Evolutionary conservation across 2,113 vertebrate species (phyloP), one percentile per base, ranked within the genome.

Genomic region (Pterocles orientalis): DNA sequence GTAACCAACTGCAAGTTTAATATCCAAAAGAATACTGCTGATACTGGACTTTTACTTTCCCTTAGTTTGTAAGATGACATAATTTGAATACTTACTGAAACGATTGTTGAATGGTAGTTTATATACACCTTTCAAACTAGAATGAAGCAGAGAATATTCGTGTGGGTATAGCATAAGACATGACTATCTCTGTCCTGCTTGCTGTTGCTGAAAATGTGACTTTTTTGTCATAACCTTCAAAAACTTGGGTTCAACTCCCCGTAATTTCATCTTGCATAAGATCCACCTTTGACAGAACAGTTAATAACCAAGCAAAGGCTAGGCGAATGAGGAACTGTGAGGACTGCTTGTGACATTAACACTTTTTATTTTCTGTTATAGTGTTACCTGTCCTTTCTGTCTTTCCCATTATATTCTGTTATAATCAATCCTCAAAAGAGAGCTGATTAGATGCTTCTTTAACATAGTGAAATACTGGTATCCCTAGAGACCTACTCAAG

Each of bases 1-100:
- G 88, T 57, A 96, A 95, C 86, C 88, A 98, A 93, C 91, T 96
- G 41, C 78, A 97, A 95, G 65, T 88, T 95, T 92, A 93, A 86
- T 77, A 95, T 94, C 88, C 90, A 93, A 95, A 93, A 88, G 87
- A 97, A 94, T 90, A 97, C 51, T 81, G 93, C 94, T 97, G 95
- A 97, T 83, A 95, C 23, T 79, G 19, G 45, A 94, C 45, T 91
- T 97, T 95, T 71, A 91, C 73, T 76, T 94, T 92, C 21, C 84
- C 47, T 73, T 93, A 45, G 39, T 97, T 95, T 95, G 75, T 65
- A 93, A 92, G 75, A 94, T 95, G 51, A 95, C 69, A 95, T 97
- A 33, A 96, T 51, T 25, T 82, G 51, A 85, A 93, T 41, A 31
- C 50, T 57, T 75, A 41, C 6, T 56, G 48, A 33, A 34, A 48